Base-by-base conservation (phyloP, 2,888 invertebrate species). In the Physocephala rufipes region DNA sequence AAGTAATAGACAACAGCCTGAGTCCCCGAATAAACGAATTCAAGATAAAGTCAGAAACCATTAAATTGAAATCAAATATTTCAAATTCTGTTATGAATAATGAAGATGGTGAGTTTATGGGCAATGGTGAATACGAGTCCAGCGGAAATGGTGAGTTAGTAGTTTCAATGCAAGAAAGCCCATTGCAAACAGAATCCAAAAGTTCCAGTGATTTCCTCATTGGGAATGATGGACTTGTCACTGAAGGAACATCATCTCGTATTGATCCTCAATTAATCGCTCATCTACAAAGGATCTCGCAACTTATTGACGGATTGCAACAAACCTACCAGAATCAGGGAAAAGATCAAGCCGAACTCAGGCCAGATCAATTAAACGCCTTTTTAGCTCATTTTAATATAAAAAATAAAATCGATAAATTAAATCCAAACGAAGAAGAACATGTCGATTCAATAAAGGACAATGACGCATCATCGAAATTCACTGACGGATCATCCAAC, bases 351-450 rank as follows among this genome's bases (percentile, higher is more conserved):
- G 71, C 76, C 7, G 85, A 85, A 4, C 72, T 86, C 71, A 77
- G 83, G 2, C 85, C 86, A 0, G 86, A 86, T 76, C 85, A 86
- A 53, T 67, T 86, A 45, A 86, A 86, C 75, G 85, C 86, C 2
- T 86, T 86, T 59, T 71, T 86, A 45, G 85, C 86, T 0, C 84
- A 85, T 68, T 86, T 86, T 28, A 85, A 86, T 72, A 82, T 86
- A 7, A 84, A 84, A 74, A 80, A 83, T 70, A 82, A 83, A 26
- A 81, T 82, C 58, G 80, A 84, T 64, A 77, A 78, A 49, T 62
- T 84, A 16, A 77, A 79, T 72, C 82, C 82, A 0, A 47, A 26
- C 0, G 74, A 53, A 0, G 75, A 75, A 28, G 15, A 61, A 64
- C n/a, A n/a, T n/a, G 63, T 26, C 2, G 2, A 4, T 53, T 9